phyloP scores from a whole-genome alignment of 2,797 vertebrate species.

The Odontamblyopus lacepedii region DNA sequence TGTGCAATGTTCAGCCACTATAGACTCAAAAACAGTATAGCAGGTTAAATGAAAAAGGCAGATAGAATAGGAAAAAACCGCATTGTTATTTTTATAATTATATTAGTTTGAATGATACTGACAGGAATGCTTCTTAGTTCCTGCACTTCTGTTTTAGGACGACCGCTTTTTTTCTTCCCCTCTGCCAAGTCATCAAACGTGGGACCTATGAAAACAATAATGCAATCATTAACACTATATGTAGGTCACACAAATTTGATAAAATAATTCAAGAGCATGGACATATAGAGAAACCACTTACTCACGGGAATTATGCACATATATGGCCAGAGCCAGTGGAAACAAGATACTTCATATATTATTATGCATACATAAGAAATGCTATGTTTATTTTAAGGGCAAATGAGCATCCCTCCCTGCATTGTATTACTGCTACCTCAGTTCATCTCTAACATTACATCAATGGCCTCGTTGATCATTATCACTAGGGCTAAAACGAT shows the following conservation, averaged over 20 bases:
- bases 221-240: neutral
- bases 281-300: no score
- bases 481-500: neutral
- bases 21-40: neutral
- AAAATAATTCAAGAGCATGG: no score
- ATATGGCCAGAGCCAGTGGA: no score
- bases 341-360: no score
- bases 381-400: no score
- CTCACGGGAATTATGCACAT: no score
- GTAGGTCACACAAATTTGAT: slow-evolving; percentile 25
- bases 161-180: slow-evolving; percentile 91
- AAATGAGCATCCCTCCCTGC: no score
- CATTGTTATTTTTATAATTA: neutral
- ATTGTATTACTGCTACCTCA: no score
- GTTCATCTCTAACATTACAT: slow-evolving; percentile 26
- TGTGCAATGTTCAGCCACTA: no score
- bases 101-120: slow-evolving; percentile 69
- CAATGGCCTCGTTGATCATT: slow-evolving; percentile 22
- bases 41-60: neutral
- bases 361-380: no score
- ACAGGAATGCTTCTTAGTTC: slow-evolving; percentile 92
- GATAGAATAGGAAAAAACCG: neutral
- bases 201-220: slow-evolving; percentile 70
- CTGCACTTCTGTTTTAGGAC: slow-evolving; percentile 88
- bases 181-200: slow-evolving; percentile 83